Percentiles rank a stretch among this genome's conserved stretches.
phyloP scores from a whole-genome alignment of 2,113 vertebrate genomes.

The Triplophysa tibetana region DNA sequence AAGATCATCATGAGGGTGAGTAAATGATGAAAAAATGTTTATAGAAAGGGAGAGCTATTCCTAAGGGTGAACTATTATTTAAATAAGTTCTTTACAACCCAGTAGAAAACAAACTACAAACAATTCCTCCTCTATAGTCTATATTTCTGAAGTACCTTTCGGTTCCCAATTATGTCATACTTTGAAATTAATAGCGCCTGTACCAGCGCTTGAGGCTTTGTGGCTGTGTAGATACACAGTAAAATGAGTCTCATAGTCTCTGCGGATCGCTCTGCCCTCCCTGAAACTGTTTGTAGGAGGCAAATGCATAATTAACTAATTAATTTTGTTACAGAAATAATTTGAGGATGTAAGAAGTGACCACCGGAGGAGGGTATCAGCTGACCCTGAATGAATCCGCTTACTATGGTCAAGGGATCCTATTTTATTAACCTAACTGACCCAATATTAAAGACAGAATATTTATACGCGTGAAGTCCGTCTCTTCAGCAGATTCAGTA shows the following conservation, averaged over 20 bases:
- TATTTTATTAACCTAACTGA: constrained; percentile 54
- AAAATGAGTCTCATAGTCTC: constrained; percentile 29
- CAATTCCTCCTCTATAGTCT: not conserved
- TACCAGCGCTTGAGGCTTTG: not conserved
- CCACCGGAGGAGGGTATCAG: constrained; percentile 34
- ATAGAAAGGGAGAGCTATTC: no score
- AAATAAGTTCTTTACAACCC: not conserved
- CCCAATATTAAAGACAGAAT: constrained; percentile 44
- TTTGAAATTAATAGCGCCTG: constrained; percentile 36
- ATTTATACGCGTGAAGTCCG: constrained; percentile 26
- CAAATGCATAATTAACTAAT: constrained; percentile 51
- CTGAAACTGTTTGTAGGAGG: constrained; percentile 41
- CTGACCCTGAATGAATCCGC: constrained; percentile 50
- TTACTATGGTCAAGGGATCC: constrained; percentile 44
- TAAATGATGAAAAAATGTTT: no score
- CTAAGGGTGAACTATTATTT: no score
- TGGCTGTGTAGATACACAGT: constrained; percentile 3
- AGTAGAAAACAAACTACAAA: not conserved
- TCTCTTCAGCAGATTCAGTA: constrained; percentile 5
- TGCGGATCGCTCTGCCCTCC: constrained; percentile 11
- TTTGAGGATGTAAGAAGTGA: constrained; percentile 29
- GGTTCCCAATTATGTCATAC: constrained; percentile 19
- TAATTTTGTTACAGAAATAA: constrained; percentile 47
- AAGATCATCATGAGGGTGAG: no score
- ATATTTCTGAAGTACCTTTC: constrained; percentile 1